Evolutionary conservation across 2,888 invertebrate species (phyloP), one percentile per base, ranked within the genome.

Genomic region (Callosobruchus maculatus): DNA sequence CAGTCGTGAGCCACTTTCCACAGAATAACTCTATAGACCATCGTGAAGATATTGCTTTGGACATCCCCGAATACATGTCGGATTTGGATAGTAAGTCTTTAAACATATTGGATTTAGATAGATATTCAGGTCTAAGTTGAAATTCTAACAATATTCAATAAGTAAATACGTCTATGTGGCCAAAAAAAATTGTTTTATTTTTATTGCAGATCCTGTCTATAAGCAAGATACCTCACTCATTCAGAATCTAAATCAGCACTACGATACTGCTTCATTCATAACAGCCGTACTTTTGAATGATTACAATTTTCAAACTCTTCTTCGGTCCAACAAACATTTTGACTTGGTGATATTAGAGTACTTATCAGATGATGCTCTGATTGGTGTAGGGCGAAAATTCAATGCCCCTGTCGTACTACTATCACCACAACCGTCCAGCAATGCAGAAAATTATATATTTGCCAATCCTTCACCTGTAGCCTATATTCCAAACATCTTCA

Each of bases 401-500:
- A 80, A 84, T 67, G 82, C 83, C 0, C 84, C 84, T 2, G 72
- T 84, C 5, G 71, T 87, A n/a, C 70, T 84, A 1, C 78, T 86
- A 2, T 87, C 87, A 77, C 86, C 89, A 0, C 72, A 88, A 68
- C 87, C 87, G 26, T 85, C 86, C 72, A 84, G 84, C 70, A 85
- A 85, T 69, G 85, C 86, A 77, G 86, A 88, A 80, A 88, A 88
- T 73, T 86, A 87, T 75, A 83, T 87, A 75, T 86, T 88, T 83
- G 89, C 89, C 0, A 81, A 87, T 72, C 78, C 78, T 7, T 71
- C 73, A 0, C 76, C 76, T 18, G 71, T 75, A 2, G 87, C 90
- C 0, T 89, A 88, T 81, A 86, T 89, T 30, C 89, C 90, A 0
- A 88, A 89, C 73, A 85, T 86, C 18, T 87, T 88, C 74, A 79